A percentile compares a stretch with the other conserved stretches of the same genome.
phyloP scores from a whole-genome alignment of 1,140 invertebrate species.

The Cherax destructor region DNA sequence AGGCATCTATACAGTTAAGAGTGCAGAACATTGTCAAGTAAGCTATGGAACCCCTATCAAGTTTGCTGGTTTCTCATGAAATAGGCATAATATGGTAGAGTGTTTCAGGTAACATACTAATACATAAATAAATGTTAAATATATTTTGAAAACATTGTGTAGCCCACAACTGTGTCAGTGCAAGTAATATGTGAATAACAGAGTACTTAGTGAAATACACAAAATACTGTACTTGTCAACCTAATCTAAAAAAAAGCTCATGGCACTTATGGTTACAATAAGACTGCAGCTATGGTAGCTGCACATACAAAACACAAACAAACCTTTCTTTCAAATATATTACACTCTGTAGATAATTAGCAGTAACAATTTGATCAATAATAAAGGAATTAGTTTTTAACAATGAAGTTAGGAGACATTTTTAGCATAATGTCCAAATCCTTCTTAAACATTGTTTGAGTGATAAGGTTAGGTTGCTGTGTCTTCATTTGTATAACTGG shows the following conservation, averaged over 20 bases:
- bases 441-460: not conserved
- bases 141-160: not conserved
- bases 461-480: slow-evolving; percentile 6
- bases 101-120: too few species aligned
- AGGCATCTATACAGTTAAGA: too few species aligned
- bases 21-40: too few species aligned
- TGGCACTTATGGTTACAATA: slow-evolving; percentile 40
- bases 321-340: not conserved
- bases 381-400: slow-evolving; percentile 12
- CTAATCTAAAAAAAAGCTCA: slow-evolving; percentile 14
- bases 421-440: not conserved
- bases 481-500: slow-evolving; percentile 2
- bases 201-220: not conserved
- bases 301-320: slow-evolving; percentile 11
- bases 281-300: not conserved
- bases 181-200: not conserved
- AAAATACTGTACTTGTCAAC: not conserved
- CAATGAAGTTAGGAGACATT: not conserved
- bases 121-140: too few species aligned
- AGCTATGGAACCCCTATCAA: not conserved
- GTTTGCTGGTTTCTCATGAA: not conserved
- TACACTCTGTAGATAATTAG: not conserved
- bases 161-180: not conserved
- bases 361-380: not conserved
- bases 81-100: not conserved